phyloP scores from a whole-genome alignment of 2,113 vertebrate species.

The Danionella cerebrum region DNA sequence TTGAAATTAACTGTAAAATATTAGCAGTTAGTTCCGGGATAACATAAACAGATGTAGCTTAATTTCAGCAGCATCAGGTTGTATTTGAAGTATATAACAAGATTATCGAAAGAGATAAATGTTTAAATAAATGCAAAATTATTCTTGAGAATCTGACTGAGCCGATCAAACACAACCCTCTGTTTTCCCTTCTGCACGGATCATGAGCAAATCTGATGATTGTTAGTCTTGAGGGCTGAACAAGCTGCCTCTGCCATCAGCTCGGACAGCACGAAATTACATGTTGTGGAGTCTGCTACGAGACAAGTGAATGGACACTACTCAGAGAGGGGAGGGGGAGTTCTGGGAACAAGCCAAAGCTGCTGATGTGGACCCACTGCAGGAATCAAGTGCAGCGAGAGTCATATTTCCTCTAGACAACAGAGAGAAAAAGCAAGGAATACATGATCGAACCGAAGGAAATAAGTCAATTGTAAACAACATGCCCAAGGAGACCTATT shows the following conservation, averaged over 20 bases:
- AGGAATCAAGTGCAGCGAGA: slow-evolving; percentile 42
- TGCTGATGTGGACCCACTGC: slow-evolving; percentile 36
- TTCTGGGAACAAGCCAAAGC: slow-evolving; percentile 37
- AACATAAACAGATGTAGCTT: too few species aligned
- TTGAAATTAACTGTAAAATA: too few species aligned
- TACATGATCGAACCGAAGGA: slow-evolving; percentile 52
- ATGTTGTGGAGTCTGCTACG: slow-evolving; percentile 40
- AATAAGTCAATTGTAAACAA: slow-evolving; percentile 49
- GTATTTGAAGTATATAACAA: too few species aligned
- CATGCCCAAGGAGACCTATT: slow-evolving; percentile 50
- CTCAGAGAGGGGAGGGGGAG: too few species aligned
- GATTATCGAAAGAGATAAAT: too few species aligned
- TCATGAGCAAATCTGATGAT: slow-evolving; percentile 64
- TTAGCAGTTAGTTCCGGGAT: too few species aligned
- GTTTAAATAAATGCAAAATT: too few species aligned
- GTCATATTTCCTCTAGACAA: slow-evolving; percentile 46
- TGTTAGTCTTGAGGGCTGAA: slow-evolving; percentile 55
- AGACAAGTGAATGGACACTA: too few species aligned
- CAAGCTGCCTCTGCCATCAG: slow-evolving; percentile 57
- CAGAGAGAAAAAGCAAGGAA: slow-evolving; percentile 45
- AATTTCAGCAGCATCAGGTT: too few species aligned
- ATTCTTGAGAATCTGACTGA: slow-evolving; percentile 48
- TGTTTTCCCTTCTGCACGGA: slow-evolving; percentile 58
- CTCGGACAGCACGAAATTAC: slow-evolving; percentile 60
- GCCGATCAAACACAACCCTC: slow-evolving; percentile 50